A percentile compares a stretch with the other conserved stretches of the same genome.
These are phyloP conservation scores for Pherbina coryleti DNA, from an alignment of 2,888 invertebrate species.

Conservation along the genomic window DNA sequence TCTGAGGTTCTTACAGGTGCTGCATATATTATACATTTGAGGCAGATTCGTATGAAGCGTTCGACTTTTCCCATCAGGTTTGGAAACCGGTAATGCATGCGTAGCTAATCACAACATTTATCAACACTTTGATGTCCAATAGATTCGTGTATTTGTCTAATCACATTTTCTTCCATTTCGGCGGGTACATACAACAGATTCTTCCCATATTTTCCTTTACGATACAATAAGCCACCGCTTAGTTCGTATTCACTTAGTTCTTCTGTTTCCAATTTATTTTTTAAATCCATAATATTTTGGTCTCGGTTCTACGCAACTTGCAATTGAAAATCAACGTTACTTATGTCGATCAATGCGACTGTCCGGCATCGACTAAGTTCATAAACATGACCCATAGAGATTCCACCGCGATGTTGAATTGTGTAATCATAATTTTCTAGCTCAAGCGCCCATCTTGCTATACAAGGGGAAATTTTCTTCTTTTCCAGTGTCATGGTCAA, in stretches of 20 bases:
- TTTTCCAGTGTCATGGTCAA: conserved; percentile 24
- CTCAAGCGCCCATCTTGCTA: conserved; percentile 36
- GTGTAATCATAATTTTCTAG: conserved; percentile 28
- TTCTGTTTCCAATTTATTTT: conserved; percentile 21
- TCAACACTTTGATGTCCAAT: conserved; percentile 26
- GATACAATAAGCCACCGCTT: conserved; percentile 34
- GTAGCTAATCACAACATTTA: conserved; percentile 36
- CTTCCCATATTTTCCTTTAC: conserved; percentile 2
- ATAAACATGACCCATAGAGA: conserved; percentile 30
- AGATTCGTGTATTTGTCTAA: conserved; percentile 29
- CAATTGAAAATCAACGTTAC: conserved; percentile 24
- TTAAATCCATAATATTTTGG: conserved; percentile 20
- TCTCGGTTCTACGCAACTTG: conserved; percentile 30
- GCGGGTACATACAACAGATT: conserved; percentile 24
- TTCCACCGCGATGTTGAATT: conserved; percentile 20
- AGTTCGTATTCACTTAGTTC: conserved; percentile 25
- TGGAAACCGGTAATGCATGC: conserved; percentile 31
- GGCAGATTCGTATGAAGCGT: conserved; percentile 33
- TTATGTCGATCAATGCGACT: background rate
- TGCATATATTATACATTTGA: conserved; percentile 29
- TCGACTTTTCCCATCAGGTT: conserved; percentile 31
- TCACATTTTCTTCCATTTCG: conserved; percentile 1
- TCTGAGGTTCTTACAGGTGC: conserved; percentile 17
- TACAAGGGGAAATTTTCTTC: background rate
- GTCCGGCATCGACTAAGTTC: conserved; percentile 25